A percentile compares a stretch with the other conserved stretches of the same genome.
Conservation (phyloP, 2,113 vertebrate genomes). For the Lepidothrix coronata region DNA sequence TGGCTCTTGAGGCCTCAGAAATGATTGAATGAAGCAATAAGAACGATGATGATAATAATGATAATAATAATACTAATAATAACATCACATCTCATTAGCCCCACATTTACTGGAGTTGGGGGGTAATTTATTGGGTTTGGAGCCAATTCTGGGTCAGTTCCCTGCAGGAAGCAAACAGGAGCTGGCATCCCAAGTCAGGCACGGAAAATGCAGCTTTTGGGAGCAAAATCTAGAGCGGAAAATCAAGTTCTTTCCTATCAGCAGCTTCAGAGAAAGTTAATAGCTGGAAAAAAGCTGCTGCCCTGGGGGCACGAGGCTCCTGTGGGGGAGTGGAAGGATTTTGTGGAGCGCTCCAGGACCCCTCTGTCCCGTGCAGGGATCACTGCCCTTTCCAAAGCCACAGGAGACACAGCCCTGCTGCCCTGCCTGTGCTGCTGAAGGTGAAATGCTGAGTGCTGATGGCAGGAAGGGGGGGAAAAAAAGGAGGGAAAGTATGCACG, state of each 20-base stretch:
- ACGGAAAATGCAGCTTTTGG: background rate
- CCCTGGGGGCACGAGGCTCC: background rate
- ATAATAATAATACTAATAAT: background rate
- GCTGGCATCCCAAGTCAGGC: background rate
- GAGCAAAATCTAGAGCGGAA: conserved; percentile 19
- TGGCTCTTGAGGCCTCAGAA: background rate
- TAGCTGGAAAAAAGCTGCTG: background rate
- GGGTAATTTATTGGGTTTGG: background rate
- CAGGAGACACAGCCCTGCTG: background rate
- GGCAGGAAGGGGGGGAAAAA: background rate
- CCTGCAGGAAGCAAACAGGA: background rate
- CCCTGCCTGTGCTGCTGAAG: background rate
- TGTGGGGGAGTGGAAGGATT: background rate
- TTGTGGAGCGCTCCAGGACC: fast-evolving
- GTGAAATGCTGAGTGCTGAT: background rate
- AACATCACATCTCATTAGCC: background rate
- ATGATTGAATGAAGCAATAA: background rate
- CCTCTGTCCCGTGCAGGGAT: background rate
- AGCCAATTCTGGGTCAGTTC: background rate
- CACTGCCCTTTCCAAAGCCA: background rate
- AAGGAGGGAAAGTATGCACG: fast-evolving
- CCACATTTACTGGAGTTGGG: background rate
- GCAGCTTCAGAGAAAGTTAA: background rate
- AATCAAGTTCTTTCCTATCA: background rate
- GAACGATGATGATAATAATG: background rate